Base-by-base conservation (phyloP, 2,797 vertebrate genomes). In the Botia kubotai region DNA sequence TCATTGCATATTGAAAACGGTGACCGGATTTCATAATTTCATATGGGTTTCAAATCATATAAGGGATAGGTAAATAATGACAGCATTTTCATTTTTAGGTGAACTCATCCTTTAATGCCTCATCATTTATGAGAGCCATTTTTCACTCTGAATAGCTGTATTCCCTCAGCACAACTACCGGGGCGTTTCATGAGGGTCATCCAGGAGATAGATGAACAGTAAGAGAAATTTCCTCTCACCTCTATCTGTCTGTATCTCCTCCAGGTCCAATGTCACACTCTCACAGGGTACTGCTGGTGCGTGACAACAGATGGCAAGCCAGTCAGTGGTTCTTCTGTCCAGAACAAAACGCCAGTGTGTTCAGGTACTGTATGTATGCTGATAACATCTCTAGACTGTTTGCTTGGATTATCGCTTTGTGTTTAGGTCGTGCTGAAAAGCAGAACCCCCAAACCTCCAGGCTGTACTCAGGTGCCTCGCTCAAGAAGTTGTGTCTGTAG, bases 241-340 rank as follows among this genome's bases (percentile, higher is more conserved):
- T 55, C 67, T 70, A n/a, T 83, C 23, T 70, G 11, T 82, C 66
- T 80, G 8, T 80, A 36, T 86, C 50, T 71, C 48, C 58, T 79
- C 84, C 95, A 99, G 98, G 97, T 99, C 88, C 98, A 99, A 92
- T 99, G 98, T 88, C 98, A 99, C 82, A 98, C 97, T 60, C 96
- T 96, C 90, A 99, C 98, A 0, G 97, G 97, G 81, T 99, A 99
- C 93, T 99, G 98, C 93, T 99, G 98, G 98, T 99, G 98, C 83
- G 97, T 97, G 86, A 99, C 96, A 55, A 91, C 93, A 6, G 97
- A 99, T 71, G 98, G 98, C 39, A 99, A 99, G 82, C 98, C 98
- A 76, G 96, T 99, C 91, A 98, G 97, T 33, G 97, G 98, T 85
- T 98, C 98, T 86, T 99, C 98, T 14, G 97, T 98, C 85, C 97